phyloP scores from a whole-genome alignment of 2,888 invertebrate genomes.

The Elegia similella region DNA sequence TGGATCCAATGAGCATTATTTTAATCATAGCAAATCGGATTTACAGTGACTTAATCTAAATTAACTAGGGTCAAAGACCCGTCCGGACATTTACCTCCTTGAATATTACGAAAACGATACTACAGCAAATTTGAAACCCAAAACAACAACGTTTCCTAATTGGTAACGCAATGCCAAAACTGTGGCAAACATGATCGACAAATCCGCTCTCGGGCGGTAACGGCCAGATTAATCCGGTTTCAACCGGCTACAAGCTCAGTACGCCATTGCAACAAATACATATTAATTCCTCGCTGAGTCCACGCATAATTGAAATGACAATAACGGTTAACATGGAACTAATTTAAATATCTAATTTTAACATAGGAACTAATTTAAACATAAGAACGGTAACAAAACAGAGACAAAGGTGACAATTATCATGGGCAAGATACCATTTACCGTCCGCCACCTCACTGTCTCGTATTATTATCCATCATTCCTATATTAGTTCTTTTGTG shows the following conservation, averaged over 20 bases:
- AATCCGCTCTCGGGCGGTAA: constrained; percentile 43
- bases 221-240: constrained; percentile 40
- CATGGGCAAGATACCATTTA: no score
- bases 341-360: constrained; percentile 48
- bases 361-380: no score
- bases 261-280: constrained; percentile 38
- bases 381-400: no score
- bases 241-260: constrained; percentile 32
- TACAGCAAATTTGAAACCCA: neutral
- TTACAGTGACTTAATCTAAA: no score
- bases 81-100: no score
- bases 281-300: constrained; percentile 41
- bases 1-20: no score
- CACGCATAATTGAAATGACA: constrained; percentile 44
- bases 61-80: no score
- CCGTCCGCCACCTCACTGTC: no score
- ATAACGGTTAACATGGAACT: constrained; percentile 42
- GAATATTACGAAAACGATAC: neutral
- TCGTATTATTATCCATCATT: no score
- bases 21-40: no score
- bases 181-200: constrained; percentile 37
- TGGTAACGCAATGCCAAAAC: constrained; percentile 31
- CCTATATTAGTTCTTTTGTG: no score
- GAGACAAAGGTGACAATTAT: no score
- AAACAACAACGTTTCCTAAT: constrained; percentile 20